phyloP scores from a whole-genome alignment of 2,888 invertebrate species.

The Lepidocyrtoides sp. region DNA sequence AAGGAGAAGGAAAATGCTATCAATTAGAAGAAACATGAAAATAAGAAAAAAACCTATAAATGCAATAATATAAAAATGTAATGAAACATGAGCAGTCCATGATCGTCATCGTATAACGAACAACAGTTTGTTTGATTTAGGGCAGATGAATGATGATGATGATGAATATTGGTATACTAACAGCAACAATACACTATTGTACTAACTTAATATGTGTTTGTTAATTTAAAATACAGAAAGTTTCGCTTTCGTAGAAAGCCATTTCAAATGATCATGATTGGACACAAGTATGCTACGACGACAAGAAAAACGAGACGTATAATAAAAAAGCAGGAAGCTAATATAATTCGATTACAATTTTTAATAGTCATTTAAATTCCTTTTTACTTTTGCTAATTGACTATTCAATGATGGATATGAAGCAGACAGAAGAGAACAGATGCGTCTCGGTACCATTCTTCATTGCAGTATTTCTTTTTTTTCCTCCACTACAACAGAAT shows the following conservation, averaged over 20 bases:
- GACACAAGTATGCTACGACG: neutral
- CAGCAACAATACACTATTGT: too few relatives aligned
- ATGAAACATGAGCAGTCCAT: neutral
- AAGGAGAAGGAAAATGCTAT: too few relatives aligned
- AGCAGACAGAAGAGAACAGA: too few relatives aligned
- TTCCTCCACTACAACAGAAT: neutral
- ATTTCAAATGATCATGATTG: neutral
- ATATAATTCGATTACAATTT: conserved; percentile 38
- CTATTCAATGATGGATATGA: conserved; percentile 45
- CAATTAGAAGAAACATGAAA: neutral
- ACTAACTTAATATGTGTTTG: neutral
- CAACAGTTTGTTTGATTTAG: neutral
- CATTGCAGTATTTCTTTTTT: neutral
- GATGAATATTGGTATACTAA: too few relatives aligned
- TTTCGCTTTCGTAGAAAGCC: neutral
- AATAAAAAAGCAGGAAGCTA: conserved; percentile 33
- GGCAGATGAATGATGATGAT: too few relatives aligned
- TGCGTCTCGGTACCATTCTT: too few relatives aligned
- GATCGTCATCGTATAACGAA: neutral
- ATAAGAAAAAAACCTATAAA: neutral
- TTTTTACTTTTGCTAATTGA: conserved; percentile 51
- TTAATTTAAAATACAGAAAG: neutral
- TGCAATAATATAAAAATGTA: neutral
- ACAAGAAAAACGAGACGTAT: neutral
- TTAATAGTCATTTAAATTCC: conserved; percentile 57